phyloP scores from a whole-genome alignment of 1,140 invertebrate genomes.

The Drosophila orena region DNA sequence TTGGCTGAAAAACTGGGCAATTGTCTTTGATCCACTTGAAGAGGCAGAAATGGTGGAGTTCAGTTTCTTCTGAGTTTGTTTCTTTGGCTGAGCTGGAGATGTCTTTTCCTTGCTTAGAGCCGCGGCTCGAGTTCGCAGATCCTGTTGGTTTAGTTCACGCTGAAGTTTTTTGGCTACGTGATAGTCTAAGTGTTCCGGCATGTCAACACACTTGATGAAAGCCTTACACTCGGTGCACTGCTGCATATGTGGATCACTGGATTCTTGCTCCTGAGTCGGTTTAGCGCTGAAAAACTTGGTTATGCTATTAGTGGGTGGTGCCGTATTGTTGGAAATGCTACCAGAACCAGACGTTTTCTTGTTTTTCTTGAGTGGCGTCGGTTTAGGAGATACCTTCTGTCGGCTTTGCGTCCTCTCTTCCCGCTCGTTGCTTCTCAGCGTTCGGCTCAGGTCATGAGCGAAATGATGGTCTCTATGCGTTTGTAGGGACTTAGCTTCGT shows the following conservation, averaged over 20 bases:
- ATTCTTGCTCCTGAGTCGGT: slow-evolving; percentile 10
- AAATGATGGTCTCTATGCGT: slow-evolving; percentile 88
- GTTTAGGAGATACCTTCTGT: slow-evolving; percentile 24
- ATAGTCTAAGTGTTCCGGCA: slow-evolving; percentile 89
- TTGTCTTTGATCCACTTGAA: slow-evolving; percentile 52
- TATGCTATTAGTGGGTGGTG: slow-evolving; percentile 37
- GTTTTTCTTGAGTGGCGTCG: slow-evolving; percentile 28
- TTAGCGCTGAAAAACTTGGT: slow-evolving; percentile 61
- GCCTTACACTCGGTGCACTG: slow-evolving; percentile 88
- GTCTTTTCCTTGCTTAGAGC: slow-evolving; percentile 38
- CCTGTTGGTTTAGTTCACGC: slow-evolving; percentile 68
- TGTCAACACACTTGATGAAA: slow-evolving; percentile 86
- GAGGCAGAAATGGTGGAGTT: slow-evolving; percentile 37
- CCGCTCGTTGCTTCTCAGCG: slow-evolving; percentile 83
- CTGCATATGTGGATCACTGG: slow-evolving; percentile 74
- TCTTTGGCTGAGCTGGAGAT: slow-evolving; percentile 39
- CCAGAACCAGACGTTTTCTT: slow-evolving; percentile 34
- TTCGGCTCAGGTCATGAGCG: slow-evolving; percentile 86
- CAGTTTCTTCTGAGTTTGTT: slow-evolving; percentile 23
- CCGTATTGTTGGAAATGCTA: not conserved
- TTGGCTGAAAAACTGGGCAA: slow-evolving; percentile 75
- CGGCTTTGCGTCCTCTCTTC: slow-evolving; percentile 57
- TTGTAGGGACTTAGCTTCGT: slow-evolving; percentile 80
- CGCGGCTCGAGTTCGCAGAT: slow-evolving; percentile 48
- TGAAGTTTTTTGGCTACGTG: slow-evolving; percentile 89